Evolutionary conservation across 2,113 vertebrate genomes (phyloP).

Genomic region (Raja brachyura): DNA sequence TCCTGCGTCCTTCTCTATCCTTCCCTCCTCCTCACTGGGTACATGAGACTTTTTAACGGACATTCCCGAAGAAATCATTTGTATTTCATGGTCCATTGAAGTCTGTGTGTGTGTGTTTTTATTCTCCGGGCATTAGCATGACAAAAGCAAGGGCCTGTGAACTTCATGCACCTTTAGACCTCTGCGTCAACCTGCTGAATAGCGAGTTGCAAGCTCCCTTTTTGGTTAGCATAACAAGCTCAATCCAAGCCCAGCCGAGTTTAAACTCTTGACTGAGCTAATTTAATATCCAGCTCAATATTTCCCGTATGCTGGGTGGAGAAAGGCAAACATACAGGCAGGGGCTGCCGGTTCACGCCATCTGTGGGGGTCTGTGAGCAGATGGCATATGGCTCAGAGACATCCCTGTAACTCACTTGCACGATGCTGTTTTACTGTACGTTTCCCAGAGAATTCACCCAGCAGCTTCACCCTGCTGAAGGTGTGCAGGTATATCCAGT

Average conservation of each 20-base stretch:
- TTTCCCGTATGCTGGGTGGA: conserved; percentile 40
- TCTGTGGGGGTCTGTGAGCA: not conserved
- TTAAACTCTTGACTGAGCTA: not conserved
- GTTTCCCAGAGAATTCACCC: not conserved
- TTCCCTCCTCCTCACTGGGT: conserved; percentile 26
- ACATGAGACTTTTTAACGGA: conserved; percentile 45
- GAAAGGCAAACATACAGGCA: not conserved
- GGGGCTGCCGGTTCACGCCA: not conserved
- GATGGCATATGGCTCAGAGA: not conserved
- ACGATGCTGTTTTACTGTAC: not conserved
- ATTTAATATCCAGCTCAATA: conserved; percentile 41
- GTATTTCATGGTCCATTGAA: conserved; percentile 49
- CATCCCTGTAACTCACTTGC: too few relatives aligned
- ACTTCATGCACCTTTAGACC: conserved; percentile 52
- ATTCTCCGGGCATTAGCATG: conserved; percentile 50
- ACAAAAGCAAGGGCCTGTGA: conserved; percentile 54
- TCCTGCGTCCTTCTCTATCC: not conserved
- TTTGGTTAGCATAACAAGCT: conserved; percentile 49
- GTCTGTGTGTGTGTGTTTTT: conserved; percentile 43
- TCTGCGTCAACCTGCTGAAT: conserved; percentile 46
- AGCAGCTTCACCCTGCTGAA: not conserved
- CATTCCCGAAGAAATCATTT: conserved; percentile 41
- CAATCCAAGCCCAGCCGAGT: conserved; percentile 40
- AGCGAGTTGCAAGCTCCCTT: conserved; percentile 41
- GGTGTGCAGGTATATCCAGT: not conserved